Percentiles rank a stretch among this genome's conserved stretches.
Evolutionary conservation across 2,888 invertebrate species (phyloP).

Genomic region (Parnassius glacialis): DNA sequence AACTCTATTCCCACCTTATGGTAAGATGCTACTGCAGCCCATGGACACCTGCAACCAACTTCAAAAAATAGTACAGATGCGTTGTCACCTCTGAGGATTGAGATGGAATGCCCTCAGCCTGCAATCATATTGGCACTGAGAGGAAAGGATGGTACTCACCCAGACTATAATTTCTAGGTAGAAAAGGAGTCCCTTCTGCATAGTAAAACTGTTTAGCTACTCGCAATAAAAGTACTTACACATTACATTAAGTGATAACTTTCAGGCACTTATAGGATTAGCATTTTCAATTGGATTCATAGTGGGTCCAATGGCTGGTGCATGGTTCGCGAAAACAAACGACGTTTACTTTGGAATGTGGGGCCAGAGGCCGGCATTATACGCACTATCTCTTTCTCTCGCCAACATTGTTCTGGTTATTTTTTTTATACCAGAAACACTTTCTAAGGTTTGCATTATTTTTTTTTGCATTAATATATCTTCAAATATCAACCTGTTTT

Average conservation of each 20-base stretch:
- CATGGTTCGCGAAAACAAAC: conserved; percentile 88
- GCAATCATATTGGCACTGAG: too few relatives aligned
- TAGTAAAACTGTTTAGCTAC: too few relatives aligned
- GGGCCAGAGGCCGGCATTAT: conserved; percentile 90
- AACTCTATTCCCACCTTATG: too few relatives aligned
- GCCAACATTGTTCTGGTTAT: conserved; percentile 89
- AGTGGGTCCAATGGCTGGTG: conserved; percentile 96
- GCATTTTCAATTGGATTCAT: conserved; percentile 99
- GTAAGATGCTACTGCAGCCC: too few relatives aligned
- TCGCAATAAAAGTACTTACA: too few relatives aligned
- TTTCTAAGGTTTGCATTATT: conserved; percentile 82
- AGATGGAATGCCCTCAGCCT: too few relatives aligned
- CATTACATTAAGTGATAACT: conserved; percentile 32
- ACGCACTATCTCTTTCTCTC: conserved; percentile 87
- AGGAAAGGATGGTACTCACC: too few relatives aligned
- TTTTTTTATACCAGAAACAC: conserved; percentile 90
- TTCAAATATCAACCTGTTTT: neutral
- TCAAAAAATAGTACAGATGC: too few relatives aligned
- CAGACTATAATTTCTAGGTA: too few relatives aligned
- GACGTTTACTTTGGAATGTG: conserved; percentile 82
- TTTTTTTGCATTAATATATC: neutral
- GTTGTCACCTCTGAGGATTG: too few relatives aligned
- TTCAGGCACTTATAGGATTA: conserved; percentile 96
- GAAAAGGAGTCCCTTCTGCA: too few relatives aligned
- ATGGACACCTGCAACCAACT: too few relatives aligned